Conservation (phyloP, 2,113 vertebrate genomes). For the Cricetomys ansorgei region DNA sequence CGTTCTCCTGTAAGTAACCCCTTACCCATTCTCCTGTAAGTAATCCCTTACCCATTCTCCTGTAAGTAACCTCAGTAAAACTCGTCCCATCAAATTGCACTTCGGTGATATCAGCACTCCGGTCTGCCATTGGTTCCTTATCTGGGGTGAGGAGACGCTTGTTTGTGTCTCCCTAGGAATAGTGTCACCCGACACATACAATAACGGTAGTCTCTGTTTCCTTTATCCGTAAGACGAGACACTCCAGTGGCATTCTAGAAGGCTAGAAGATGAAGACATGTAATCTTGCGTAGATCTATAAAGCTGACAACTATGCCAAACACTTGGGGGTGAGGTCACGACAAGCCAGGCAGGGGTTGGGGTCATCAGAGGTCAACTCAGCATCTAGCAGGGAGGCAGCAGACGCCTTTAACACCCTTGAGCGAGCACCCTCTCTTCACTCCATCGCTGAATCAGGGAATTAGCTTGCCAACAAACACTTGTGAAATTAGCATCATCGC, state of each 20-base stretch:
- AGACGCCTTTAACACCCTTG: not conserved
- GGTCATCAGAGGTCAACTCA: not conserved
- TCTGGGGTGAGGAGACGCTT: not conserved
- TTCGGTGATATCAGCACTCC: no score
- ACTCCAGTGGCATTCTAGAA: not conserved
- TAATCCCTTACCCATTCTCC: not conserved
- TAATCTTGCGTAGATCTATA: not conserved
- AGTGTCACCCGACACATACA: no score
- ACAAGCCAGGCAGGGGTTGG: not conserved
- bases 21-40: not conserved
- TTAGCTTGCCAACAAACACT: not conserved
- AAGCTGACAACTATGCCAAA: not conserved
- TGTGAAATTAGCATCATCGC: not conserved
- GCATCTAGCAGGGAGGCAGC: not conserved
- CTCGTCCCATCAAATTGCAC: not conserved
- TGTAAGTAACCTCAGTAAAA: not conserved
- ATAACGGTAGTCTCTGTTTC: not conserved
- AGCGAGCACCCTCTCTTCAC: not conserved
- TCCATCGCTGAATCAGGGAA: not conserved
- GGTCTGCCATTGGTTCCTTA: not conserved
- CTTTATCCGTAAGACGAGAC: conserved; percentile 4
- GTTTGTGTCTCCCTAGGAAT: not conserved
- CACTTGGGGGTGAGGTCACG: not conserved
- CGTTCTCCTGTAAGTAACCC: no score
- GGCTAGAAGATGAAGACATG: not conserved